Percentiles rank a stretch among this genome's conserved stretches.
Evolutionary conservation across 2,888 invertebrate species (phyloP).

Genomic region (Watsonalla cultraria): DNA sequence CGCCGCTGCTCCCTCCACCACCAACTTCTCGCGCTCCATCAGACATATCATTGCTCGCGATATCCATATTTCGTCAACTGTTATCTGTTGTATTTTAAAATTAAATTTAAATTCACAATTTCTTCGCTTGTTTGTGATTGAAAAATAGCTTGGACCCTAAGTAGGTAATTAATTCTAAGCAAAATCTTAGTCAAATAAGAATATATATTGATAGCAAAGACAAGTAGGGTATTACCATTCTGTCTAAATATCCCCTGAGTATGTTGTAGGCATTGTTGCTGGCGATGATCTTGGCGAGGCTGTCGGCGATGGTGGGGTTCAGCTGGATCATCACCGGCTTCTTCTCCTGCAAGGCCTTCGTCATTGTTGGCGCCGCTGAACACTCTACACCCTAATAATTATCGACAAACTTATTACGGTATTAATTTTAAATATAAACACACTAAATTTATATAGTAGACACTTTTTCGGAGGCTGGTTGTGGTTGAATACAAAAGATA

Average conservation of each 20-base stretch:
- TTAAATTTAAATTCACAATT: neutral
- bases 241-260: constrained; percentile 84
- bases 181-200: too few species aligned
- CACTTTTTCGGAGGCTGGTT: too few species aligned
- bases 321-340: constrained; percentile 82
- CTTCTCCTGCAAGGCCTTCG: constrained; percentile 80
- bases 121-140: too few species aligned
- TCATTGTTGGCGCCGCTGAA: constrained; percentile 89
- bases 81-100: constrained; percentile 53
- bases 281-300: constrained; percentile 85
- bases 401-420: too few species aligned
- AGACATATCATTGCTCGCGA: constrained; percentile 85
- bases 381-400: constrained; percentile 88
- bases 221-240: constrained; percentile 69
- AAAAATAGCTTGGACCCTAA: too few species aligned
- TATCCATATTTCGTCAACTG: constrained; percentile 86
- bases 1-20: constrained; percentile 92
- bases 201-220: too few species aligned
- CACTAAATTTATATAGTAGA: too few species aligned
- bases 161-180: too few species aligned
- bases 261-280: constrained; percentile 89
- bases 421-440: too few species aligned
- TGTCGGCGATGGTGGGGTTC: constrained; percentile 87
- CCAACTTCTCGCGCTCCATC: constrained; percentile 87
- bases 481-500: too few species aligned